Evolutionary conservation across 2,113 vertebrate genomes (phyloP), one percentile per base, ranked within the genome.

Genomic region (Cyprinus carpio): DNA sequence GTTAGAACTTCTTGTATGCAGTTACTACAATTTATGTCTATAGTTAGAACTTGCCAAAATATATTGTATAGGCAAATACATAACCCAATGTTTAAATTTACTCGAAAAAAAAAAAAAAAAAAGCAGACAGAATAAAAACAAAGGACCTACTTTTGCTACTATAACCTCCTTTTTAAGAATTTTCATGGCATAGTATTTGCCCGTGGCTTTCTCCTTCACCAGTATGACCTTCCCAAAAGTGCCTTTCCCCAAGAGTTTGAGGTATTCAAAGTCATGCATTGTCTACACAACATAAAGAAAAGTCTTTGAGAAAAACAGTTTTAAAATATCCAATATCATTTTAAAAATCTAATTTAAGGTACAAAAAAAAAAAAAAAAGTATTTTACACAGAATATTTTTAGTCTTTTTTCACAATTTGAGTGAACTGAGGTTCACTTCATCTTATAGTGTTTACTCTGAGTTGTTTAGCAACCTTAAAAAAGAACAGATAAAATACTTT

Each of bases 151-250:
- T 95, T 99, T 99, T 88, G 98, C 97, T 92, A 98, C 97, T 87
- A 98, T 99, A 89, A 98, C 97, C 93, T 99, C 97, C 93, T 99
- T 99, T 93, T 99, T 99, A 27, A 98, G 94, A 94, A 98, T 99
- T 93, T 99, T 99, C 97, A 98, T 98, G 88, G 97, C 97, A 0
- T 99, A 99, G 95, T 97, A 98, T 83, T 95, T 95, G 88, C 97
- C 97, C 0, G 97, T 98, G 91, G 97, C 97, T 94, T 98, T 99
- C 93, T 99, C 97, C 95, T 99, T 99, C 92, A 99, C 97, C 91
- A 99, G 93, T 91, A 99, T 99, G 34, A 71, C 67, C 67, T 71
- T 71, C 4, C 67, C 67, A 71, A 71, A 71, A 40, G 67, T 71
- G 67, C 98, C 98, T 94, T 99, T 99, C 90, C 97, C 97, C 94